Evolutionary conservation across 2,797 vertebrate genomes (phyloP).

Genomic region (Acipenser transmontanus): DNA sequence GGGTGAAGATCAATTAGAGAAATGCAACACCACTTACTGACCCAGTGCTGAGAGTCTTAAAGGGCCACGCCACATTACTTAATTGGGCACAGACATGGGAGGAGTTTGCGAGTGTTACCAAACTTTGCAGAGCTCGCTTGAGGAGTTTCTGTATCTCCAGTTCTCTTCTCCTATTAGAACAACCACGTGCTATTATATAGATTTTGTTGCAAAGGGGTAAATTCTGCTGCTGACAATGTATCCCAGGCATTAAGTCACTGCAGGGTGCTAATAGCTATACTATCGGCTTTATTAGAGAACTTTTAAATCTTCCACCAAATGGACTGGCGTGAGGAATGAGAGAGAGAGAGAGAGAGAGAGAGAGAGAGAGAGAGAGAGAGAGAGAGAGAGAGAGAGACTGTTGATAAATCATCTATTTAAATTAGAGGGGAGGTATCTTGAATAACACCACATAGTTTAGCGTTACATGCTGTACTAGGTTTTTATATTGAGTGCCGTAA

Average conservation of each 20-base stretch:
- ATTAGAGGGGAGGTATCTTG: neutral
- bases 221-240: slow-evolving; percentile 31
- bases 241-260: slow-evolving; percentile 1
- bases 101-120: slow-evolving; percentile 57
- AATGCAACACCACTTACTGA: slow-evolving; percentile 65
- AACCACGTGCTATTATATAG: slow-evolving; percentile 36
- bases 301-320: slow-evolving; percentile 8
- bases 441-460: too few species aligned
- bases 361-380: too few species aligned
- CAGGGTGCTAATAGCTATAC: slow-evolving; percentile 2
- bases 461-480: too few species aligned
- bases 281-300: slow-evolving; percentile 14
- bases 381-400: neutral
- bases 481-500: slow-evolving; percentile 13
- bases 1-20: slow-evolving; percentile 78
- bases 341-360: too few species aligned
- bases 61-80: slow-evolving; percentile 59
- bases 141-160: slow-evolving; percentile 56
- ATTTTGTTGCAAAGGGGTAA: slow-evolving; percentile 40
- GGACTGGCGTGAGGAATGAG: too few species aligned
- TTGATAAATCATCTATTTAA: slow-evolving; percentile 8
- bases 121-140: slow-evolving; percentile 44
- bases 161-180: slow-evolving; percentile 43
- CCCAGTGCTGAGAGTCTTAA: slow-evolving; percentile 65
- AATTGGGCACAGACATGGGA: slow-evolving; percentile 63